Conservation (phyloP, 64 coral and sea anemone genomes). For the Montipora foliosa region DNA sequence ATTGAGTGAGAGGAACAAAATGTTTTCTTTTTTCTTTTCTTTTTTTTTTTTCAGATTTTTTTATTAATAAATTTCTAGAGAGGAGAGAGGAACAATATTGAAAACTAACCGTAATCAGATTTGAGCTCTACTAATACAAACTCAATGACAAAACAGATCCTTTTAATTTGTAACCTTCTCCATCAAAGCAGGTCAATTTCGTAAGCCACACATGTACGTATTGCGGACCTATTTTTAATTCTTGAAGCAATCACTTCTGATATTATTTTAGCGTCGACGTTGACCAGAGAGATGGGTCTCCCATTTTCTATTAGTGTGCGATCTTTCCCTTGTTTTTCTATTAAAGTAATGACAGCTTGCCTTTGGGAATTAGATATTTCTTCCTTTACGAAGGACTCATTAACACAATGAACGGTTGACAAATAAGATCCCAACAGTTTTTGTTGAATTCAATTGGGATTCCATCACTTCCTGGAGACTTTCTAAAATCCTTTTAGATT, state of each 20-base stretch:
- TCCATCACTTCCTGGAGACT: neutral
- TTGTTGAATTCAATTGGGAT: neutral
- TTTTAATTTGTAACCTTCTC: too few relatives aligned
- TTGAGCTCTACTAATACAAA: too few relatives aligned
- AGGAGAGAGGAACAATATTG: too few relatives aligned
- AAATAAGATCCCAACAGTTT: neutral
- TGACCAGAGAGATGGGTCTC: constrained; percentile 21
- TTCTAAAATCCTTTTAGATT: neutral
- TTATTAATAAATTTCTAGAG: too few relatives aligned
- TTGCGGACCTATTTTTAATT: neutral
- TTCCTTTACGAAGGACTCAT: constrained; percentile 10
- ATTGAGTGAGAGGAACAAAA: too few relatives aligned
- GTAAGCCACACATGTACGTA: too few relatives aligned
- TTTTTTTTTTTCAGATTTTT: too few relatives aligned
- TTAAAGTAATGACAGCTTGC: constrained; percentile 11
- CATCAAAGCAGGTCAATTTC: too few relatives aligned
- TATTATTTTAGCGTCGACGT: constrained; percentile 17
- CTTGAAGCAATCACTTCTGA: neutral
- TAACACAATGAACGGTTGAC: neutral
- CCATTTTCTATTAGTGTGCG: constrained; percentile 1
- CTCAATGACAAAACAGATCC: too few relatives aligned
- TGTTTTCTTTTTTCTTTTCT: too few relatives aligned
- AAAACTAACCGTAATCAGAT: too few relatives aligned
- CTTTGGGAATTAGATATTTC: constrained; percentile 24
- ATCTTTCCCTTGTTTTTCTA: constrained; percentile 44